A percentile compares a stretch with the other conserved stretches of the same genome.
phyloP scores from a whole-genome alignment of 2,113 vertebrate species.

The Mus pahari region DNA sequence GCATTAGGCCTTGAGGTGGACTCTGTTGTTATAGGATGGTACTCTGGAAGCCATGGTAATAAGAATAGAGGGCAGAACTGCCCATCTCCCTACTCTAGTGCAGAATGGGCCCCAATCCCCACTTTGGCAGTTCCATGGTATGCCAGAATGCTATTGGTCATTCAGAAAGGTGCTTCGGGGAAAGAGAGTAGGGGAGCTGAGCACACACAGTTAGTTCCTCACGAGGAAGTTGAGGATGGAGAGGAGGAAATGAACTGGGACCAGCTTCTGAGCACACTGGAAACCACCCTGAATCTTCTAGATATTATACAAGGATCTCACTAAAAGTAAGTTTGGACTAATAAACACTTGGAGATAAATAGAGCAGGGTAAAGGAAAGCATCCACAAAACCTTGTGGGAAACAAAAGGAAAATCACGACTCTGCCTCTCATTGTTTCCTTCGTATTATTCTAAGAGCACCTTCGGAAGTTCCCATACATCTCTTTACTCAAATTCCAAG shows the following conservation, averaged over 20 bases:
- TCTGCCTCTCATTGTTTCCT: background rate
- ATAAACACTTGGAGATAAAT: background rate
- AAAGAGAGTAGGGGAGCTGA: background rate
- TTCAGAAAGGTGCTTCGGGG: background rate
- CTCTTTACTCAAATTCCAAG: slow-evolving; percentile 42
- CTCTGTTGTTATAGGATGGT: fast-evolving
- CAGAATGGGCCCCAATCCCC: background rate
- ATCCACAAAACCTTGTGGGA: background rate
- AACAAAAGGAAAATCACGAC: background rate
- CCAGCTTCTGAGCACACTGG: background rate
- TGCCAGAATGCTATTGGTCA: fast-evolving
- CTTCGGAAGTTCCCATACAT: background rate
- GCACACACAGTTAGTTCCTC: background rate
- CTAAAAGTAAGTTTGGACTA: background rate
- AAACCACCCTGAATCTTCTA: background rate
- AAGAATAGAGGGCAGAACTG: background rate
- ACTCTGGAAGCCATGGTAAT: background rate
- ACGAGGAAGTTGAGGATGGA: background rate
- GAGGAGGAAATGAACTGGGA: background rate
- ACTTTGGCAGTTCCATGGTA: too few relatives aligned
- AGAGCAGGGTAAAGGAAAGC: background rate
- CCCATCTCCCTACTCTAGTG: background rate
- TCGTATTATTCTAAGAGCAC: slow-evolving; percentile 16
- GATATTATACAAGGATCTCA: slow-evolving; percentile 12
- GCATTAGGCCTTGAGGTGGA: background rate